A percentile compares a stretch with the other conserved stretches of the same genome.
phyloP scores from a whole-genome alignment of 2,113 vertebrate species.

The Prionailurus bengalensis region DNA sequence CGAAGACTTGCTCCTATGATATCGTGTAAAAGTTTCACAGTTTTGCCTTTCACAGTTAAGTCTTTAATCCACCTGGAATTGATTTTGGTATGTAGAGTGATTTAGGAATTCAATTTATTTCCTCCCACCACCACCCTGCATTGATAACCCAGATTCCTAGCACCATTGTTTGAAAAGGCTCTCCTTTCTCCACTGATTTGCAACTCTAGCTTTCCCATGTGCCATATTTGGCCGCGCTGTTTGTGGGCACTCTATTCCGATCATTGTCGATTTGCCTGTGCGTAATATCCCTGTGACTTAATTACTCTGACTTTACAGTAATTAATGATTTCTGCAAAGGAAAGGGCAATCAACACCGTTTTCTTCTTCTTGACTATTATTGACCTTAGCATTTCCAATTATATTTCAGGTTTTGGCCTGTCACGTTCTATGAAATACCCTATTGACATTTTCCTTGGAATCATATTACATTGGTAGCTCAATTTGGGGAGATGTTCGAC shows the following conservation, averaged over 20 bases:
- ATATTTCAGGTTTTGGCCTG: constrained; percentile 24
- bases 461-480: neutral
- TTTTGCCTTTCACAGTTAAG: neutral
- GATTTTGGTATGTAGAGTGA: constrained; percentile 27
- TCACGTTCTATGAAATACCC: constrained; percentile 54
- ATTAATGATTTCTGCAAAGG: neutral
- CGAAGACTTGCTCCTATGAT: neutral
- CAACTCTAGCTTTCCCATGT: neutral
- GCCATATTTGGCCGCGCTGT: neutral
- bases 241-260: neutral
- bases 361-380: constrained; percentile 50
- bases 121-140: neutral
- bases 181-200: neutral
- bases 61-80: neutral
- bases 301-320: constrained; percentile 16
- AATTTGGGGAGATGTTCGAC: neutral
- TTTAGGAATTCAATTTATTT: constrained; percentile 23
- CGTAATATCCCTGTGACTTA: neutral
- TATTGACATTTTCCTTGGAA: constrained; percentile 61
- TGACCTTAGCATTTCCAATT: constrained; percentile 66
- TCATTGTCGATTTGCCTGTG: neutral
- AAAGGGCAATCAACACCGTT: neutral
- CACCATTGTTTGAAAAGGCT: neutral
- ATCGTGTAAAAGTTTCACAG: neutral
- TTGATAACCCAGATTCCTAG: neutral